Evolutionary conservation across 2,888 invertebrate species (phyloP).

Genomic region (Caenorhabditis sp.): DNA sequence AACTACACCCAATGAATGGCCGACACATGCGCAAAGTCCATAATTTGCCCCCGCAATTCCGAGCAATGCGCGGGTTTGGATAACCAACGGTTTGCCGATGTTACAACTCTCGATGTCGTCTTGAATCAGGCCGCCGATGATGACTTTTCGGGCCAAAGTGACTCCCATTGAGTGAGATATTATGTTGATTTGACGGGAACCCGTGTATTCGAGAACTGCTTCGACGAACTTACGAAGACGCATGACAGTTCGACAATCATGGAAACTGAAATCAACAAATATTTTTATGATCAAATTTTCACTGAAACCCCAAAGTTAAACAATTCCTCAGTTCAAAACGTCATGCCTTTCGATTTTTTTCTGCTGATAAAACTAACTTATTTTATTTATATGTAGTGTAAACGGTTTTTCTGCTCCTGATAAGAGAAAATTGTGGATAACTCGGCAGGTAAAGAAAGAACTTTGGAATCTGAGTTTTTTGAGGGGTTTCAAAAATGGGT

Average conservation of each 20-base stretch:
- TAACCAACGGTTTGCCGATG: conserved; percentile 45
- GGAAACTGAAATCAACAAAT: conserved; percentile 34
- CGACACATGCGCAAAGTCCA: conserved; percentile 55
- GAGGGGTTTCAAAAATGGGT: too few species aligned
- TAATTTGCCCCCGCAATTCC: conserved; percentile 60
- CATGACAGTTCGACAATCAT: conserved; percentile 47
- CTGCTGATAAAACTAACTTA: too few species aligned
- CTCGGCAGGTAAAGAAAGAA: too few species aligned
- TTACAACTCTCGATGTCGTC: conserved; percentile 47
- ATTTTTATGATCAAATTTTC: not conserved
- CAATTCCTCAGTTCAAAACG: too few species aligned
- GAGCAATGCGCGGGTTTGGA: conserved; percentile 46
- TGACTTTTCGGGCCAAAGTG: conserved; percentile 54
- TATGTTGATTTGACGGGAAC: conserved; percentile 44
- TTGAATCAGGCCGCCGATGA: conserved; percentile 51
- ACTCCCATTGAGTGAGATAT: conserved; percentile 63
- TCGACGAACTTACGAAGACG: conserved; percentile 50
- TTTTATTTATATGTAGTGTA: too few species aligned
- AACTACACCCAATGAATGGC: conserved; percentile 27
- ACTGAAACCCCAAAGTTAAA: too few species aligned
- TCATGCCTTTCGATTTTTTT: too few species aligned
- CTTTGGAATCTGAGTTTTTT: too few species aligned
- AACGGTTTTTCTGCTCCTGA: too few species aligned
- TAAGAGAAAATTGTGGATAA: too few species aligned
- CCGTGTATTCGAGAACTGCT: conserved; percentile 58